Evolutionary conservation across 2,113 vertebrate species (phyloP), one percentile per base, ranked within the genome.

Genomic region (Strix uralensis): DNA sequence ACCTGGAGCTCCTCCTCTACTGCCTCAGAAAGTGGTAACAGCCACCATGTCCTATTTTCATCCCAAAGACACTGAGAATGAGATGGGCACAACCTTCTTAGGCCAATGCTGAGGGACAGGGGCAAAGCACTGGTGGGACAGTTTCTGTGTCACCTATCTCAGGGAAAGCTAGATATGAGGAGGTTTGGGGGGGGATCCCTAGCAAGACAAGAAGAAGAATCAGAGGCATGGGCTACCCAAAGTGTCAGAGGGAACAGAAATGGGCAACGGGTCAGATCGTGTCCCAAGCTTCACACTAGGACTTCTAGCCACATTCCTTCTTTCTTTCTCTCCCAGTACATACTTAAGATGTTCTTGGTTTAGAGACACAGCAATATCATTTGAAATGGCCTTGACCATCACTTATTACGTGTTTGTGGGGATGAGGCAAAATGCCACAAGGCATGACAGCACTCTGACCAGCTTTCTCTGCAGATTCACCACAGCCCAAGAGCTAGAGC

Each of bases 251-350:
- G 19, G 36, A 88, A 38, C 5, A 54, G 38, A 72, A 72, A 44
- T 7, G 6, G 12, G 7, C 3, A 63, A 9, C 1, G 3, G 22
- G 11, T 57, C 29, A 72, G 32, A 30, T 1, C 2, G 0, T 15
- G 18, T 9, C 21, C 36, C n/a, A 63, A 40, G 1, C 18, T 16
- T 85, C n/a, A 16, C 27, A 9, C 5, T 55, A 69, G 9, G 18
- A 46, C 1, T 30, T 65, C 12, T 44, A 55, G 4, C 26, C 15
- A 10, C 13, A 16, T 83, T 86, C n/a, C n/a, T 49, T 69, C 54
- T 61, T 32, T 44, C n/a, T n/a, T 38, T 44, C 26, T 72, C 20
- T 13, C 17, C 30, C 8, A n/a, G 12, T 25, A 20, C 3, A n/a
- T 11, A 27, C 15, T 32, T 11, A 62, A 21, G 7, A 40, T 22